phyloP scores from a whole-genome alignment of 2,888 invertebrate species.

The Eugnorisma glareosa region DNA sequence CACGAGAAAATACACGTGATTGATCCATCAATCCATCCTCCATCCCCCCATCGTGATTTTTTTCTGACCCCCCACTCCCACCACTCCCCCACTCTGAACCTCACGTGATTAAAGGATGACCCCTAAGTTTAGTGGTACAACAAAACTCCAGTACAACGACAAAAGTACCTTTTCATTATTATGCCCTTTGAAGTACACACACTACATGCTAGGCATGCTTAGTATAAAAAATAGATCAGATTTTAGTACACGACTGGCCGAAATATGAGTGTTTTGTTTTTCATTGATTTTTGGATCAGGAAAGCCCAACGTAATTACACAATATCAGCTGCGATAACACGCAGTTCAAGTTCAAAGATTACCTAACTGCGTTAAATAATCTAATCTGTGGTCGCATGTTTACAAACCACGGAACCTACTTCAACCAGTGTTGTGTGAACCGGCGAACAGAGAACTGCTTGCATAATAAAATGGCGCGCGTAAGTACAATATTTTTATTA shows the following conservation, averaged over 20 bases:
- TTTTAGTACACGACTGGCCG: not conserved
- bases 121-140: too few relatives aligned
- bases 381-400: not conserved
- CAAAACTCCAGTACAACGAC: too few relatives aligned
- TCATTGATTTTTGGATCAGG: not conserved
- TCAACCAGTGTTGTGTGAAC: slow-evolving; percentile 2
- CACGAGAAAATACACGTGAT: too few relatives aligned
- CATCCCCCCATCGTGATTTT: too few relatives aligned
- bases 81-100: too few relatives aligned
- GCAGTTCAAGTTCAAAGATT: not conserved
- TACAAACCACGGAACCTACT: not conserved
- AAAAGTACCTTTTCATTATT: too few relatives aligned
- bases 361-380: not conserved
- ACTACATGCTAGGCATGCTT: too few relatives aligned
- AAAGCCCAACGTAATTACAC: not conserved
- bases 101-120: too few relatives aligned
- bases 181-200: too few relatives aligned
- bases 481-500: not conserved
- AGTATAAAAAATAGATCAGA: too few relatives aligned
- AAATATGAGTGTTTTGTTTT: not conserved
- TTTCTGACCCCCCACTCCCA: too few relatives aligned
- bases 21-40: too few relatives aligned
- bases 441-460: not conserved
- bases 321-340: not conserved
- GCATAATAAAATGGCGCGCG: not conserved